Conservation (phyloP, 2,113 vertebrate species). For the Synodontis membranacea region DNA sequence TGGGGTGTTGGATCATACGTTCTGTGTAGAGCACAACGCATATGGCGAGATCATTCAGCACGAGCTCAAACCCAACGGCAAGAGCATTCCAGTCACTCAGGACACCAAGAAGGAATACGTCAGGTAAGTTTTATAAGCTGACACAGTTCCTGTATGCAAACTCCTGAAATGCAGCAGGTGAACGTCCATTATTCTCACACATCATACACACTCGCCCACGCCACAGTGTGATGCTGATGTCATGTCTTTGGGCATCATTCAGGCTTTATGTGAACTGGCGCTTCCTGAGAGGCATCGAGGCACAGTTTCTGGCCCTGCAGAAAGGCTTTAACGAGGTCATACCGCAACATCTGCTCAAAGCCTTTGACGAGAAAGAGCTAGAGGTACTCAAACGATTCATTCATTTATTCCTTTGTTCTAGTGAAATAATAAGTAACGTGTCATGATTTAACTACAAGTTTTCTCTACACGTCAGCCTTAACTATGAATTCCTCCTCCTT, state of each 20-base stretch:
- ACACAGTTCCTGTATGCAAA: not conserved
- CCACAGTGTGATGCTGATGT: not conserved
- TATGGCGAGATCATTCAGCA: conserved; percentile 98
- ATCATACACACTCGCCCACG: not conserved
- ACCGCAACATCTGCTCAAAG: conserved; percentile 95
- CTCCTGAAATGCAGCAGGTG: not conserved
- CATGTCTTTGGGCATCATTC: not conserved
- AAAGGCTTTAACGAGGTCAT: conserved; percentile 99
- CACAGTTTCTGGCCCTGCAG: conserved; percentile 96
- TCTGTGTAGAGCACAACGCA: conserved; percentile 97
- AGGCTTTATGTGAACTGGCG: conserved; percentile 99
- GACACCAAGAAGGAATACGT: conserved; percentile 99
- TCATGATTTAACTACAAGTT: not conserved
- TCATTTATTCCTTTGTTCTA: not conserved
- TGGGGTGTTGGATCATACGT: conserved; percentile 97
- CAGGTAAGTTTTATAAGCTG: conserved; percentile 67
- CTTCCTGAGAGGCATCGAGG: conserved; percentile 97
- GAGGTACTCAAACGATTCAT: conserved; percentile 77
- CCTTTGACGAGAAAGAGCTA: conserved; percentile 97
- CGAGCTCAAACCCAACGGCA: conserved; percentile 97
- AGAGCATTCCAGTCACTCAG: conserved; percentile 91
- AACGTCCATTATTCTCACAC: not conserved
- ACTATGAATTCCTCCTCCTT: conserved; percentile 19
- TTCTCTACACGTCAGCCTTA: not conserved
- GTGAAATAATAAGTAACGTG: not conserved